These are phyloP conservation scores for Parnassius smintheus DNA, from an alignment of 2,888 invertebrate genomes.

Conservation along the genomic window DNA sequence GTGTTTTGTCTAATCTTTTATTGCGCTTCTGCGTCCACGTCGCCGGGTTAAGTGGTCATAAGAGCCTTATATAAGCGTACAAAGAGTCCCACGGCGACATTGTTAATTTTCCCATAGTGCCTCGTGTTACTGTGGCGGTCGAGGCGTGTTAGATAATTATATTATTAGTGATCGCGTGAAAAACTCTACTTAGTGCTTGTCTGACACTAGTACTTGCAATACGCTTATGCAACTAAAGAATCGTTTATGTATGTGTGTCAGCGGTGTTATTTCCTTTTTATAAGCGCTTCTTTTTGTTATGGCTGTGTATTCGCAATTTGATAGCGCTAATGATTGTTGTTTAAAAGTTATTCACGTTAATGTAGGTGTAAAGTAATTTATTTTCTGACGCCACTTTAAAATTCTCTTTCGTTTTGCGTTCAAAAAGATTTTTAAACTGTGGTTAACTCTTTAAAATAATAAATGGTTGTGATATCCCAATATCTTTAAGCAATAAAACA, in stretches of 20 bases:
- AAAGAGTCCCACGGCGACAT: slow-evolving; percentile 36
- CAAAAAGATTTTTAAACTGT: background rate
- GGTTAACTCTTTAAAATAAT: background rate
- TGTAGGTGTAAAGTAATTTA: no score
- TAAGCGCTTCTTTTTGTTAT: no score
- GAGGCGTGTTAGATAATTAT: slow-evolving; percentile 16
- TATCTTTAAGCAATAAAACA: no score
- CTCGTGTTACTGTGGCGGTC: slow-evolving; percentile 26
- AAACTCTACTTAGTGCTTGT: background rate
- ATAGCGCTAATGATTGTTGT: no score
- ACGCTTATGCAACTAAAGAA: no score
- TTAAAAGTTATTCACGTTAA: no score
- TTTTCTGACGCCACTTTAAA: no score
- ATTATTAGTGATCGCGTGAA: slow-evolving; percentile 1
- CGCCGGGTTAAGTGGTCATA: slow-evolving; percentile 9
- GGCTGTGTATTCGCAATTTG: no score
- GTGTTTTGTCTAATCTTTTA: slow-evolving; percentile 28
- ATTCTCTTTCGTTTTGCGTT: background rate
- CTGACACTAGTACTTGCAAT: background rate
- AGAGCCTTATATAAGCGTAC: slow-evolving; percentile 35
- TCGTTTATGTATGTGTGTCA: no score
- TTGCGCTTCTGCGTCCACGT: slow-evolving; percentile 22
- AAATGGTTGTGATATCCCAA: no score
- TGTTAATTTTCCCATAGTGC: slow-evolving; percentile 32
- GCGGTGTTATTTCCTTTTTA: no score